Evolutionary conservation across 1,140 invertebrate genomes (phyloP), one percentile per base, ranked within the genome.

Genomic region (Plodia interpunctella): DNA sequence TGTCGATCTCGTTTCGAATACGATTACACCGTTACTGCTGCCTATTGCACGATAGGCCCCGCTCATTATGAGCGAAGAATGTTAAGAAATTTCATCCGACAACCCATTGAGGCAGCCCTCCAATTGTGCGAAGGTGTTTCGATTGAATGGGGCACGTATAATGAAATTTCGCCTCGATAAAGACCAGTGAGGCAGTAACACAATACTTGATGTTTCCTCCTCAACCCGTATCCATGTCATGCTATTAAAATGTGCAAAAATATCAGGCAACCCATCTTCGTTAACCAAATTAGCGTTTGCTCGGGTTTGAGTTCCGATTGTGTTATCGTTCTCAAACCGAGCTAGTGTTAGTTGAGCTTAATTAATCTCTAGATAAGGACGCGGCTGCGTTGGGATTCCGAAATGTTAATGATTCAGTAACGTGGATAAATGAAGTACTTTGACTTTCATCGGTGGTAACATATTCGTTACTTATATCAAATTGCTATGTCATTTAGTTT

Each of bases 51-150:
- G 85, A 82, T 78, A 87, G 76, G 68, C 74, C 77, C 70, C 72
- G 74, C 80, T 84, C 79, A 86, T 87, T 83, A 87, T 86, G 76
- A 77, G 72, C 68, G 79, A 83, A 83, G 81, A 87, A 83, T 82
- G 77, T 85, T 89, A 87, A 87, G 84, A 88, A 87, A 88, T 87
- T 87, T 88, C 83, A 86, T 87, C 83, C 80, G 79, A 83, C 76
- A 86, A 81, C 80, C 86, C 79, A 88, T 88, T 88, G 80, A 87
- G 74, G 74, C 78, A 83, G 74, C 86, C 83, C 83, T 84, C 76
- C 76, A 80, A 86, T 88, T 88, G 84, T 88, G 76, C 65, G 77
- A 80, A 88, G 86, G 86, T 88, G 86, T 88, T 86, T 83, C 83
- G 79, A 86, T 85, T 87, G 81, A 88, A 88, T 88, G 72, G 85